phyloP scores from a whole-genome alignment of 1,140 invertebrate genomes.

The Panulirus ornatus region DNA sequence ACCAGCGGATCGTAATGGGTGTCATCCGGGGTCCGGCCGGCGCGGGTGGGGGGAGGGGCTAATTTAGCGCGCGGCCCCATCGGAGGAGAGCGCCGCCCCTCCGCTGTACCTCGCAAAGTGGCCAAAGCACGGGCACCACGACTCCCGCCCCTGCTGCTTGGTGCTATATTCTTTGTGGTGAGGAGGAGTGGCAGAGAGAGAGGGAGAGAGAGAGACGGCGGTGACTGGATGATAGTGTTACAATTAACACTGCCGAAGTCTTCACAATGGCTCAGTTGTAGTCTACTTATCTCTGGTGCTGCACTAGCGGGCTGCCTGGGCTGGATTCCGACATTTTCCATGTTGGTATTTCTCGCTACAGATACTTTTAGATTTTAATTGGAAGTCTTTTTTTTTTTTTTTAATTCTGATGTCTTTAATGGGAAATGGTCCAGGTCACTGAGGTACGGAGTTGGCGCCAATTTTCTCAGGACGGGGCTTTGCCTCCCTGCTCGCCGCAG shows the following conservation, averaged over 20 bases:
- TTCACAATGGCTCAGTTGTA: constrained; percentile 8
- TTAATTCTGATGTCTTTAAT: no score
- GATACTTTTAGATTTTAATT: no score
- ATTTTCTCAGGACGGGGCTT: no score
- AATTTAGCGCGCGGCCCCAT: not conserved
- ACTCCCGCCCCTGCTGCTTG: constrained; percentile 18
- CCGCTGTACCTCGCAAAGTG: constrained; percentile 26
- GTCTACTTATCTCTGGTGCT: no score
- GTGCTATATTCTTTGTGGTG: constrained; percentile 14
- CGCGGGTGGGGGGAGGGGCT: constrained; percentile 2
- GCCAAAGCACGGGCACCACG: constrained; percentile 5
- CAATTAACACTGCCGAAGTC: not conserved
- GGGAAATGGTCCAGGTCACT: no score
- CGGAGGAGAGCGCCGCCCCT: not conserved
- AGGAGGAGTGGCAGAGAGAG: constrained; percentile 14
- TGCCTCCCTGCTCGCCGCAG: not conserved
- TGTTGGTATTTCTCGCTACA: no score
- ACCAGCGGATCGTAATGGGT: constrained; percentile 60
- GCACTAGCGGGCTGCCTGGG: no score
- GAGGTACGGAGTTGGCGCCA: no score
- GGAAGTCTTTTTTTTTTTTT: no score
- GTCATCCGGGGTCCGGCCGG: constrained; percentile 61
- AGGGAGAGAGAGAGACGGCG: not conserved
- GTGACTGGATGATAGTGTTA: not conserved
- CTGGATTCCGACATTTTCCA: no score